These are phyloP conservation scores for Spea hammondii DNA, from an alignment of 2,797 vertebrate species.

Conservation along the genomic window DNA sequence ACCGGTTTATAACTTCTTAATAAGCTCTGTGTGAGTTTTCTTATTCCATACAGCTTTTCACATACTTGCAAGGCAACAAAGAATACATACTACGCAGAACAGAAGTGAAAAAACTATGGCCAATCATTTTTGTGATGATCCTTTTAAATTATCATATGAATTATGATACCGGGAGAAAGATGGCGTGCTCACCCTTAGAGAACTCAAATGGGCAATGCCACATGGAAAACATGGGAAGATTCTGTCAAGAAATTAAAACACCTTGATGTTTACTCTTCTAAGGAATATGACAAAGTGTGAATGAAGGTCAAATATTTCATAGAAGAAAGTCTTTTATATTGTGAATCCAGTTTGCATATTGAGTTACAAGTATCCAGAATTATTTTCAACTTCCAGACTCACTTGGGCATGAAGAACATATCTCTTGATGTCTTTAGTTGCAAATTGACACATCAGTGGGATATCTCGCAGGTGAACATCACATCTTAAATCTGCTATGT, in stretches of 20 bases:
- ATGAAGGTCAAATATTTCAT: conserved; percentile 66
- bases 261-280: background rate
- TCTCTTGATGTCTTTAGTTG: conserved; percentile 70
- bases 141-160: too few relatives aligned
- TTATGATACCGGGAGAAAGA: too few relatives aligned
- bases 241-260: background rate
- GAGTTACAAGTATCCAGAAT: conserved; percentile 64
- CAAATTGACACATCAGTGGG: conserved; percentile 71
- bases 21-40: conserved; percentile 9
- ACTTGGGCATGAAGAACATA: conserved; percentile 71
- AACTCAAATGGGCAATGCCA: too few relatives aligned
- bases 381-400: conserved; percentile 65
- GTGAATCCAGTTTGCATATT: conserved; percentile 67
- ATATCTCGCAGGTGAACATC: conserved; percentile 54
- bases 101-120: too few relatives aligned
- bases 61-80: background rate
- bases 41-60: background rate
- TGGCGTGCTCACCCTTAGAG: too few relatives aligned
- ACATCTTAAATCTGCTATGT: conserved; percentile 66
- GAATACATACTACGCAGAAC: too few relatives aligned
- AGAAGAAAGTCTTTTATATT: conserved; percentile 64
- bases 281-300: conserved; percentile 26
- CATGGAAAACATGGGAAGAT: too few relatives aligned
- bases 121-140: too few relatives aligned
- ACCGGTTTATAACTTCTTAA: conserved; percentile 20